phyloP scores from a whole-genome alignment of 2,797 vertebrate genomes.

The Cirrhinus mrigala region DNA sequence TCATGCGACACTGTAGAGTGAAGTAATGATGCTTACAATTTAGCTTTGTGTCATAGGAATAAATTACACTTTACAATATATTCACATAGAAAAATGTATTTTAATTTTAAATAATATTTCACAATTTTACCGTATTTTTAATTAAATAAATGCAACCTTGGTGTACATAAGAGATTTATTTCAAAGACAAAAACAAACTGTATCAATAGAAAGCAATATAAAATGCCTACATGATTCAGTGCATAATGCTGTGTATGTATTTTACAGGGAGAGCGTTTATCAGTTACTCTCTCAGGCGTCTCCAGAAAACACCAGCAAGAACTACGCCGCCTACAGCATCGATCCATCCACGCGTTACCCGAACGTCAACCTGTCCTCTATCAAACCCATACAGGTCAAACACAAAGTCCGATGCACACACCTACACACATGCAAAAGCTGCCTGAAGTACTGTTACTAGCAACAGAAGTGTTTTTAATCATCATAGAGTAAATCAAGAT shows the following conservation, averaged over 20 bases:
- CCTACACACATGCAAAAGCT: background rate
- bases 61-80: background rate
- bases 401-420: background rate
- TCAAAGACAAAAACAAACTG: background rate
- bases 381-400: conserved; percentile 86
- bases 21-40: background rate
- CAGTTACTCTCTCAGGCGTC: conserved; percentile 93
- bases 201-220: background rate
- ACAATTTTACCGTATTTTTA: background rate
- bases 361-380: conserved; percentile 85
- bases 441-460: background rate
- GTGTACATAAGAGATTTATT: background rate
- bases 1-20: background rate
- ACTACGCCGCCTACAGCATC: conserved; percentile 84
- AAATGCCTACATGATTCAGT: background rate
- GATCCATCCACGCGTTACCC: conserved; percentile 89
- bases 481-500: too few species aligned
- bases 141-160: background rate
- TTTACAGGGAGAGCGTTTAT: conserved; percentile 89
- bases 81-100: background rate
- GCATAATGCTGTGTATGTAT: background rate
- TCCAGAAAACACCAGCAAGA: conserved; percentile 92
- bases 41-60: background rate
- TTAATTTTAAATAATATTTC: background rate
- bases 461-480: background rate